Evolutionary conservation across 2,797 vertebrate species (phyloP), one percentile per base, ranked within the genome.

Genomic region (Danio jaintianensis): DNA sequence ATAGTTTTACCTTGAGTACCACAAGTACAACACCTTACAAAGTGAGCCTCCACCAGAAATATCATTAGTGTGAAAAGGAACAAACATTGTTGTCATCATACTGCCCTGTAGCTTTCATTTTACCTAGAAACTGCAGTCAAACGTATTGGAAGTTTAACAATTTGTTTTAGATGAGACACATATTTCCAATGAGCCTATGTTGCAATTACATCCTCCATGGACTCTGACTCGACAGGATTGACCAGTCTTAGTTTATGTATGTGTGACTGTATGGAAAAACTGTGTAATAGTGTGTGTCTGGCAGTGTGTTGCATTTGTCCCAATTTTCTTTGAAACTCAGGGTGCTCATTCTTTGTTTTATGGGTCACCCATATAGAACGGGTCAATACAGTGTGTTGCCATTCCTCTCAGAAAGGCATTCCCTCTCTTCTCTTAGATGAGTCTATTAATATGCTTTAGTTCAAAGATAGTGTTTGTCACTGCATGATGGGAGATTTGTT

Each of bases 331-430:
- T 85, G 22, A 78, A 73, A 74, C 74, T 74, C 87, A 81, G 79
- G 86, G 77, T 87, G 85, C 86, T 88, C 81, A 85, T 85, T 85
- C 77, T 83, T 90, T 88, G 86, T 82, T 91, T 91, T 90, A 89
- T 91, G 90, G 91, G 91, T 93, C 91, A 93, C 90, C 90, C 89
- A 91, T 83, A 92, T 91, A 84, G 76, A 86, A 79, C 77, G 43
- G 82, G 82, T 84, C 85, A 86, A 48, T 76, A 72, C 66, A 48
- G 55, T 63, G 61, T 61, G 29, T 59, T 77, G 62, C 68, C 40
- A 12, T 71, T 82, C 56, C 73, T 73, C 76, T 29, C 53, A 40
- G 66, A 48, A 83, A 75, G 36, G 50, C 47, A 64, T 76, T 48
- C 36, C 43, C 42, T 63, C 61, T 45, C 48, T 53, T 53, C 61